Evolutionary conservation across 2,797 vertebrate genomes (phyloP).

Genomic region (Ciconia nigra): DNA sequence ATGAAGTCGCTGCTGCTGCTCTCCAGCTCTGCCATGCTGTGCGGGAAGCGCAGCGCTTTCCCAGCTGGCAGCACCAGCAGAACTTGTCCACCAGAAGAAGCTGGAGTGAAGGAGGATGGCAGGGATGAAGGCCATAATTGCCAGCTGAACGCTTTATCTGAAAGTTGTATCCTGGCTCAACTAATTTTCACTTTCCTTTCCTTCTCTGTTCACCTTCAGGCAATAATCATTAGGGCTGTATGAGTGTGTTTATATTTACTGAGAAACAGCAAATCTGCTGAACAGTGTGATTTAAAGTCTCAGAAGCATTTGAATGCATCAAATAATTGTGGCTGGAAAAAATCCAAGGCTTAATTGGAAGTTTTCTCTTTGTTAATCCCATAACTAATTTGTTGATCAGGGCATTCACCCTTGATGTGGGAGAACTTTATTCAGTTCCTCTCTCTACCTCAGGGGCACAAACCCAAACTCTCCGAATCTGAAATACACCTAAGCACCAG

Average conservation of each 20-base stretch:
- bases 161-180: not conserved
- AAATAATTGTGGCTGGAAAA: conserved; percentile 34
- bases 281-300: conserved; percentile 41
- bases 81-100: not conserved
- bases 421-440: not conserved
- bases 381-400: conserved; percentile 46
- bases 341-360: conserved; percentile 51
- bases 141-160: not conserved
- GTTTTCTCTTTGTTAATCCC: conserved; percentile 56
- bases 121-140: not conserved
- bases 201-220: conserved; percentile 12
- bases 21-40: not conserved
- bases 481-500: not conserved
- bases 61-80: not conserved
- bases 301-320: conserved; percentile 19
- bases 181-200: not conserved
- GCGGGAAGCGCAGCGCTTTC: not conserved
- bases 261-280: conserved; percentile 47
- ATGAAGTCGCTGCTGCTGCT: not conserved
- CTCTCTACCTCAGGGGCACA: not conserved
- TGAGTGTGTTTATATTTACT: conserved; percentile 36
- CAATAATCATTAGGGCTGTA: conserved; percentile 27
- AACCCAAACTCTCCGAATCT: not conserved
- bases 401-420: not conserved
- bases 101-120: not conserved